Conservation (phyloP, 2,888 invertebrate species). For the Atrina japonica region DNA sequence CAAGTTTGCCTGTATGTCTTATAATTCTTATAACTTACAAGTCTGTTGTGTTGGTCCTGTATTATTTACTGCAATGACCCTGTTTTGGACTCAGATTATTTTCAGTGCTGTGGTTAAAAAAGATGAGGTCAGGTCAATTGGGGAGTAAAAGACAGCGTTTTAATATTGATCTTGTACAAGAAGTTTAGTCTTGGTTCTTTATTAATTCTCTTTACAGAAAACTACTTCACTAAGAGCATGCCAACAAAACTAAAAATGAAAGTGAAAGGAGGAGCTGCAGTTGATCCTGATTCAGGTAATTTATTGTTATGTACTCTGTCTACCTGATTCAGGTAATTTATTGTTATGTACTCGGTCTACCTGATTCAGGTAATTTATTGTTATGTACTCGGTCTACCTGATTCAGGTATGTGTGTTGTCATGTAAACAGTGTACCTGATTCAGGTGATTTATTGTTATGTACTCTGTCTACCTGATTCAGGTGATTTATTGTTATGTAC, state of each 20-base stretch:
- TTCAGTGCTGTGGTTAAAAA: neutral
- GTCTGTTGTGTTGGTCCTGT: neutral
- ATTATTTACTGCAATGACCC: neutral
- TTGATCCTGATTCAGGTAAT: constrained; percentile 91
- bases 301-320: constrained; percentile 1
- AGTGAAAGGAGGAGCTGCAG: constrained; percentile 92
- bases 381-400: too few species aligned
- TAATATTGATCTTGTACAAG: too few species aligned
- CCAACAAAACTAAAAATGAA: constrained; percentile 85
- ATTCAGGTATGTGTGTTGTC: too few species aligned
- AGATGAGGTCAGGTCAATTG: too few species aligned
- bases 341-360: too few species aligned
- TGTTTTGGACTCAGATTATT: too few species aligned
- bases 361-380: constrained; percentile 80
- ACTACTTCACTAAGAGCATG: constrained; percentile 76
- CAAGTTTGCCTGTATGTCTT: too few species aligned
- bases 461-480: too few species aligned
- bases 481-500: constrained; percentile 55
- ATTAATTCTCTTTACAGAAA: constrained; percentile 71
- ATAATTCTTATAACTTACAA: neutral
- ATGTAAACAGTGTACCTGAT: constrained; percentile 96
- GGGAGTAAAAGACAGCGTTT: too few species aligned
- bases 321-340: constrained; percentile 81
- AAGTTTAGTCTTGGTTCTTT: too few species aligned
- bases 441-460: constrained; percentile 81